phyloP scores from a whole-genome alignment of 2,888 invertebrate species.

The Oeneis ivallda region DNA sequence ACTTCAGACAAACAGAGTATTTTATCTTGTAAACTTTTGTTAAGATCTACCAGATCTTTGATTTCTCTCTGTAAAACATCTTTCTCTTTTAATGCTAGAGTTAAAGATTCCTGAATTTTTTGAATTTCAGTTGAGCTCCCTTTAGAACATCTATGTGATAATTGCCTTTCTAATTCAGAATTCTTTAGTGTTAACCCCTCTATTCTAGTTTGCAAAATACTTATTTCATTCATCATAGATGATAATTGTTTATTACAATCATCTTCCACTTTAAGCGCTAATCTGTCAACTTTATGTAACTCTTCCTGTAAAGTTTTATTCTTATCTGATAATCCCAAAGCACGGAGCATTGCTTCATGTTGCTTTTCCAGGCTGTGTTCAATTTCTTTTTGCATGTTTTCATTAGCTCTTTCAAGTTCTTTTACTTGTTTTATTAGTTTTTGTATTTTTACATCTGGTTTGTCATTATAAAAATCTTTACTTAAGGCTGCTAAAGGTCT shows the following conservation, averaged over 20 bases:
- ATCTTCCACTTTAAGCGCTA: constrained; percentile 88
- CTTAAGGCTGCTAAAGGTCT: constrained; percentile 83
- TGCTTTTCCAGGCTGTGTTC: constrained; percentile 84
- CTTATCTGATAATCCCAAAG: constrained; percentile 86
- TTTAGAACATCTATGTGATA: constrained; percentile 63
- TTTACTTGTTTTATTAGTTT: constrained; percentile 82
- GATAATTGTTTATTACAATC: constrained; percentile 87
- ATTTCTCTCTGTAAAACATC: constrained; percentile 70
- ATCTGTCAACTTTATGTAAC: constrained; percentile 86
- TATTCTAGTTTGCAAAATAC: constrained; percentile 79
- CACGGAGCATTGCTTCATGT: constrained; percentile 91
- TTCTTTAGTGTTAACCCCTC: constrained; percentile 70
- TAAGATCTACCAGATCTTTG: constrained; percentile 72
- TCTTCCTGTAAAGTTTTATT: constrained; percentile 87
- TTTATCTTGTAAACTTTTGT: constrained; percentile 75
- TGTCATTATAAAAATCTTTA: constrained; percentile 85
- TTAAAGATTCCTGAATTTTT: constrained; percentile 54
- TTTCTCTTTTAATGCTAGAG: constrained; percentile 61
- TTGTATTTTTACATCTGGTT: constrained; percentile 77
- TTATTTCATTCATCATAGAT: constrained; percentile 82
- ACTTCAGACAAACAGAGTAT: constrained; percentile 55
- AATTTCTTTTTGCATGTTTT: constrained; percentile 70
- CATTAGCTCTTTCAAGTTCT: constrained; percentile 82
- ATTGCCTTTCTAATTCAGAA: constrained; percentile 80
- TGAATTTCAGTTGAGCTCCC: constrained; percentile 46